Percentiles rank a stretch among this genome's conserved stretches.
These are phyloP conservation scores for Drosophila algonquin DNA, from an alignment of 2,888 invertebrate species.

Conservation along the genomic window DNA sequence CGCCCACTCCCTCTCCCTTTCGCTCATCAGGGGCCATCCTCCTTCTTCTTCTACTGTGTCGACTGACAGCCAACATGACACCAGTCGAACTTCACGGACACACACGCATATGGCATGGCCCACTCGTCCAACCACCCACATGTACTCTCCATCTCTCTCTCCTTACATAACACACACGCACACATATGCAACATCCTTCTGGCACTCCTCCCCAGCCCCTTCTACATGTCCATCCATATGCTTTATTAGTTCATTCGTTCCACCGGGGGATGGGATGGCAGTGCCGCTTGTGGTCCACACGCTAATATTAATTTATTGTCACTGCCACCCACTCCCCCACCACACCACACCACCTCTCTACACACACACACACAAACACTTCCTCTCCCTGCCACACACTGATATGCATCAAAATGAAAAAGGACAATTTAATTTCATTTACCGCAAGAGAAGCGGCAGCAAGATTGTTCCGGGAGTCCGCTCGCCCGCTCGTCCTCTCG, in stretches of 20 bases:
- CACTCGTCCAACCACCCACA: constrained; percentile 4
- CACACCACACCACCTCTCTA: background rate
- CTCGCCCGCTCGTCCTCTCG: background rate
- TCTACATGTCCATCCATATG: constrained; percentile 57
- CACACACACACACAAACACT: background rate
- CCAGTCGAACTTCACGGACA: constrained; percentile 61
- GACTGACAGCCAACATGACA: constrained; percentile 71
- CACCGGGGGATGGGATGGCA: constrained; percentile 49
- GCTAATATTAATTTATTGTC: constrained; percentile 77
- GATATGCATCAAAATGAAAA: constrained; percentile 76
- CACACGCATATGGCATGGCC: constrained; percentile 1
- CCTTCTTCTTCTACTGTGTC: background rate
- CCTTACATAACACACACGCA: constrained; percentile 2
- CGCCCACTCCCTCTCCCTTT: background rate
- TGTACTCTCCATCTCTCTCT: background rate
- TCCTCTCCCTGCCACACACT: constrained; percentile 12
- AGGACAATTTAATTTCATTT: constrained; percentile 80
- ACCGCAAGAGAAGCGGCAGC: constrained; percentile 43
- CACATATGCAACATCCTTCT: constrained; percentile 20
- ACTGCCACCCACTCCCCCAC: constrained; percentile 34
- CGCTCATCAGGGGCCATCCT: background rate
- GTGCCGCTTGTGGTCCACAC: constrained; percentile 32
- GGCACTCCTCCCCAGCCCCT: constrained; percentile 1
- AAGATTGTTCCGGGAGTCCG: background rate
- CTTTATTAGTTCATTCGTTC: constrained; percentile 68